These are phyloP conservation scores for Bombyx mori DNA, from an alignment of 1,140 invertebrate species.

Conservation along the genomic window ASM3026992v2 NC_085129.1:13584501-13585000, in stretches of 20 bases:
- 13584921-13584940: constrained; percentile 12
- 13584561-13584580: no score
- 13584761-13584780: constrained; percentile 17
- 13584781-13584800: constrained; percentile 31
- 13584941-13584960: constrained; percentile 9
- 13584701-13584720: constrained; percentile 36
- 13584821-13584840: constrained; percentile 21
- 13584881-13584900: constrained; percentile 7
- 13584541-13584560: no score
- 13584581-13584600: no score
- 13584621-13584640: not conserved
- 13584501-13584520: no score
- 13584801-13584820: constrained; percentile 21
- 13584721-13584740: constrained; percentile 8
- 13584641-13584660: constrained; percentile 24
- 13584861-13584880: constrained; percentile 21
- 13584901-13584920: constrained; percentile 27
- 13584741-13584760: constrained; percentile 22
- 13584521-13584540: no score
- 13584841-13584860: constrained; percentile 26
- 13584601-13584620: no score
- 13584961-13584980: constrained; percentile 12
- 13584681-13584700: constrained; percentile 26
- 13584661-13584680: constrained; percentile 26
- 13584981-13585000: no score